A percentile compares a stretch with the other conserved stretches of the same genome.
phyloP scores from a whole-genome alignment of 2,888 invertebrate species.

The Emmelina monodactyla region DNA sequence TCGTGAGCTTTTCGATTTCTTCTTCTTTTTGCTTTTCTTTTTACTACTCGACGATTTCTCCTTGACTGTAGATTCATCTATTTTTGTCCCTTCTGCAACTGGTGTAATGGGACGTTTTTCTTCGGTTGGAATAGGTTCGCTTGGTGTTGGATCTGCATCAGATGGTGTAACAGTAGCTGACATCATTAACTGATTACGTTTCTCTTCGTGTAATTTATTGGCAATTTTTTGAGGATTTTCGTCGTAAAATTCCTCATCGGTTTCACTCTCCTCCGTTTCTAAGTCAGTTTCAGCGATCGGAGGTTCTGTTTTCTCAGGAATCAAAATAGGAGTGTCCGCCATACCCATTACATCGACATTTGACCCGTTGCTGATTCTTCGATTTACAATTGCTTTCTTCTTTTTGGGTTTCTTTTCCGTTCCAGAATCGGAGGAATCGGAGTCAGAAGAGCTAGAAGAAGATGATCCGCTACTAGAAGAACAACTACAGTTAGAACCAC shows the following conservation, averaged over 20 bases:
- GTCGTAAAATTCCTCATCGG: conserved; percentile 89
- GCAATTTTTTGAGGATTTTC: conserved; percentile 80
- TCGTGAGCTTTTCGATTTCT: conserved; percentile 53
- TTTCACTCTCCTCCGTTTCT: conserved; percentile 84
- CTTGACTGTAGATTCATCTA: conserved; percentile 57
- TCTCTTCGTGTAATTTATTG: conserved; percentile 76
- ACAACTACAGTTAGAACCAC: conserved; percentile 84
- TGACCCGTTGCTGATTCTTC: conserved; percentile 54
- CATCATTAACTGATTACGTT: conserved; percentile 72
- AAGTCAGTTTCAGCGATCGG: conserved; percentile 82
- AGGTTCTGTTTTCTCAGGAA: conserved; percentile 63
- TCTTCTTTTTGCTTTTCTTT: conserved; percentile 76
- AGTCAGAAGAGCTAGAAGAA: conserved; percentile 71
- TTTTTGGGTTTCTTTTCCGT: conserved; percentile 49
- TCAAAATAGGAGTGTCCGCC: conserved; percentile 51
- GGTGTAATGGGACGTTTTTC: conserved; percentile 73
- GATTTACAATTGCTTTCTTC: conserved; percentile 40
- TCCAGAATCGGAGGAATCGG: conserved; percentile 49
- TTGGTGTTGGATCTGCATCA: conserved; percentile 63
- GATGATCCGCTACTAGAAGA: conserved; percentile 79
- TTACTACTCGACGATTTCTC: conserved; percentile 57
- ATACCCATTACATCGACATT: conserved; percentile 61
- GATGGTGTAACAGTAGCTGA: conserved; percentile 70
- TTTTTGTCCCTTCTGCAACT: conserved; percentile 32
- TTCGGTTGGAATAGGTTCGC: conserved; percentile 50